phyloP scores from a whole-genome alignment of 30 jellyfish, hydroid and myxozoan species.

The Mastigias papua region DNA sequence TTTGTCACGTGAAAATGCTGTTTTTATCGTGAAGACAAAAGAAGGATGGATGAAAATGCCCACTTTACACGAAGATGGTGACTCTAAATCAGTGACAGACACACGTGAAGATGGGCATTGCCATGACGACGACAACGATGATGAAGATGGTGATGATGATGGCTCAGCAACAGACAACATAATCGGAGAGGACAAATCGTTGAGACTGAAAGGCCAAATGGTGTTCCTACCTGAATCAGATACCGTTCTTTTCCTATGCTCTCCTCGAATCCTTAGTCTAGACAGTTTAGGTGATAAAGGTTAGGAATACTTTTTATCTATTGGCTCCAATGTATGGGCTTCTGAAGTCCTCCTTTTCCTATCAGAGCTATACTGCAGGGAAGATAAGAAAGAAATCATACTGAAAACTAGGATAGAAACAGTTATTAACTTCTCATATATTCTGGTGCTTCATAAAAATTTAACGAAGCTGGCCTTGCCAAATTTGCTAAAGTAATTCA shows the following conservation, averaged over 20 bases:
- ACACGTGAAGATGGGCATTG: not conserved
- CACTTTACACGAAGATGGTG: slow-evolving; percentile 50
- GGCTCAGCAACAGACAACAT: slow-evolving; percentile 24
- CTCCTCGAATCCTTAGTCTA: slow-evolving; percentile 85
- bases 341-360: too few species aligned
- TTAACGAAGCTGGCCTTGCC: too few species aligned
- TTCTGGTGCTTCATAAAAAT: too few species aligned
- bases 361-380: too few species aligned
- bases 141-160: slow-evolving; percentile 31
- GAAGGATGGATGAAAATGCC: slow-evolving; percentile 70
- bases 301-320: not conserved
- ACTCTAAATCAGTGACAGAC: not conserved
- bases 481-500: too few species aligned
- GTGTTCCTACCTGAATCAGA: slow-evolving; percentile 75
- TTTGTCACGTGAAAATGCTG: slow-evolving; percentile 66
- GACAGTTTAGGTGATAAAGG: slow-evolving; percentile 92
- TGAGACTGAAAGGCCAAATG: slow-evolving; percentile 91
- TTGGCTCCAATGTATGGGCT: too few species aligned
- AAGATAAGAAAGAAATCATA: too few species aligned
- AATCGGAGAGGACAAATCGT: slow-evolving; percentile 58
- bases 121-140: slow-evolving; percentile 29
- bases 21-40: slow-evolving; percentile 70
- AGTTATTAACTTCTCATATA: too few species aligned
- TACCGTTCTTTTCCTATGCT: slow-evolving; percentile 69
- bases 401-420: too few species aligned